A percentile compares a stretch with the other conserved stretches of the same genome.
Evolutionary conservation across 2,888 invertebrate genomes (phyloP).

Genomic region (Gari tellinella): DNA sequence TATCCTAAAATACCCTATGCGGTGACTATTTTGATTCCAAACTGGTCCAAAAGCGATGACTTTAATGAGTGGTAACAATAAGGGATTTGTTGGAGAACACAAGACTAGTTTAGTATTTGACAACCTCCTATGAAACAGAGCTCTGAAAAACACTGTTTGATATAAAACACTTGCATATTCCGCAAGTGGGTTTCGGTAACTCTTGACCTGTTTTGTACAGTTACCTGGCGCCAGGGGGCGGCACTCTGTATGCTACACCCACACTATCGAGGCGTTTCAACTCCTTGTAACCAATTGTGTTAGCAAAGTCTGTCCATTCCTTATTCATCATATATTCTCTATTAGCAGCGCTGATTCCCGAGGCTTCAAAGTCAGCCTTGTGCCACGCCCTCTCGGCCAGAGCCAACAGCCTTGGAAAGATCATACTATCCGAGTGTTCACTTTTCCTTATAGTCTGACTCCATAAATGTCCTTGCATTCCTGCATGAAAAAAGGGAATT

Average conservation of each 20-base stretch:
- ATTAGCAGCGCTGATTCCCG: constrained; percentile 7
- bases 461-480: constrained; percentile 81
- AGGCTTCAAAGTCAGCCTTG: constrained; percentile 73
- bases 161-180: too few species aligned
- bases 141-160: too few species aligned
- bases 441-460: constrained; percentile 72
- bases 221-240: constrained; percentile 77
- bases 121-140: too few species aligned
- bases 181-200: too few species aligned
- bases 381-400: constrained; percentile 81
- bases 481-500: constrained; percentile 57
- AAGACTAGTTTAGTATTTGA: too few species aligned
- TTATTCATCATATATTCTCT: constrained; percentile 18
- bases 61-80: too few species aligned
- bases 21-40: too few species aligned
- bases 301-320: constrained; percentile 75
- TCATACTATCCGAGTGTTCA: constrained; percentile 72
- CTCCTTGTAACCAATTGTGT: constrained; percentile 73
- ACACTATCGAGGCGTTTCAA: constrained; percentile 68
- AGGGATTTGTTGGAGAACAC: too few species aligned
- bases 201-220: too few species aligned
- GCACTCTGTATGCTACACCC: constrained; percentile 69
- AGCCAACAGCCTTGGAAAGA: constrained; percentile 75
- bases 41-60: too few species aligned
- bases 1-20: too few species aligned